phyloP scores from a whole-genome alignment of 2,797 vertebrate species.

The Urophycis tenuis region DNA sequence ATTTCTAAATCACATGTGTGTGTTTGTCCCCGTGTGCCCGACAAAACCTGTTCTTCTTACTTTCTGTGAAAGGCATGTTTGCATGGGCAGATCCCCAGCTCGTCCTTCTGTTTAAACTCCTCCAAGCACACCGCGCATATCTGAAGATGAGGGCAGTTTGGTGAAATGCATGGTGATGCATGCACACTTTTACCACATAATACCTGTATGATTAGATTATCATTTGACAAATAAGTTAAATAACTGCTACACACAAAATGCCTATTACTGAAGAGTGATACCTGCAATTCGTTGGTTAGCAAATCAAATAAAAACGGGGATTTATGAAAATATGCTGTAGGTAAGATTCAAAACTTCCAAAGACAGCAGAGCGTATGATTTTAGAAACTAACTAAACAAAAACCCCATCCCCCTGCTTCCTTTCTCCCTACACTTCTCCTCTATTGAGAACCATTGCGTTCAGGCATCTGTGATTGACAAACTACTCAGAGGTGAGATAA shows the following conservation, averaged over 20 bases:
- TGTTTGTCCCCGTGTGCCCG: constrained; percentile 9
- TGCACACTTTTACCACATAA: background rate
- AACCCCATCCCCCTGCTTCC: too few relatives aligned
- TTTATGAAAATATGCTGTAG: background rate
- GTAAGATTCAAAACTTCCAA: background rate
- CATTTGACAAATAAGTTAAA: background rate
- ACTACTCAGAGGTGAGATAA: too few relatives aligned
- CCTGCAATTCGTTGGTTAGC: background rate
- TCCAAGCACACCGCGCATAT: constrained; percentile 98
- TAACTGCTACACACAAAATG: background rate
- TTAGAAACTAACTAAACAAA: too few relatives aligned
- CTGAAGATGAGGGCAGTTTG: constrained; percentile 64
- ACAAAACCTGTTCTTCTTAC: constrained; percentile 70
- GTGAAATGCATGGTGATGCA: too few relatives aligned
- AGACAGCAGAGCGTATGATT: background rate
- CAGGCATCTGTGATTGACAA: too few relatives aligned
- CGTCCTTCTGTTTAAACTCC: constrained; percentile 98
- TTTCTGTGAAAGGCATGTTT: constrained; percentile 99
- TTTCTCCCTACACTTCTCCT: too few relatives aligned
- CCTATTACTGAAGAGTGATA: background rate
- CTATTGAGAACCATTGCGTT: too few relatives aligned
- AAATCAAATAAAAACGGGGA: background rate
- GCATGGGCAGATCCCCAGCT: constrained; percentile 97
- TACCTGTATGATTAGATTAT: background rate
- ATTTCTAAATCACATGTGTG: background rate